phyloP scores from a whole-genome alignment of 1,140 invertebrate genomes.

The Agrilus planipennis region DNA sequence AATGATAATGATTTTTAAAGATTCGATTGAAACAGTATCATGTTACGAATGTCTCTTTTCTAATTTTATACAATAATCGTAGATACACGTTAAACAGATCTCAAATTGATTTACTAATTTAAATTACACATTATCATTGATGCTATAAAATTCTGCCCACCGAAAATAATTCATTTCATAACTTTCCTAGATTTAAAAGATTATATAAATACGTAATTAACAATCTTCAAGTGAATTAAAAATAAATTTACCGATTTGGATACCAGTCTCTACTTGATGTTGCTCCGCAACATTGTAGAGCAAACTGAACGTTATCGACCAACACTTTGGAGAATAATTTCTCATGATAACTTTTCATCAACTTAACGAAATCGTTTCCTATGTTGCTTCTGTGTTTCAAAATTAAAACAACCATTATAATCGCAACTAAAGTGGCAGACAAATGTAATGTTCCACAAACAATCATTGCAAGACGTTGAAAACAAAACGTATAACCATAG shows the following conservation, averaged over 20 bases:
- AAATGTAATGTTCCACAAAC: conserved; percentile 11
- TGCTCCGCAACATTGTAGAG: conserved; percentile 19
- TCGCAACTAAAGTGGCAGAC: conserved; percentile 2
- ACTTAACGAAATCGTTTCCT: conserved; percentile 10
- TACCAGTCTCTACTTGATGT: conserved; percentile 16
- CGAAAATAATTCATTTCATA: too few species aligned
- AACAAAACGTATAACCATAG: conserved; percentile 15
- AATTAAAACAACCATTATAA: conserved; percentile 6
- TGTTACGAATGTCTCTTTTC: too few species aligned
- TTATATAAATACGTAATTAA: too few species aligned
- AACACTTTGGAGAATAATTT: conserved; percentile 12
- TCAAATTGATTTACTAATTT: too few species aligned
- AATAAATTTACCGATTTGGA: neutral
- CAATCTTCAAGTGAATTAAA: too few species aligned
- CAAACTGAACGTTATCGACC: conserved; percentile 18
- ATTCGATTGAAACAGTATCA: too few species aligned
- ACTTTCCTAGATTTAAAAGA: too few species aligned
- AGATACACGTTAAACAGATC: too few species aligned
- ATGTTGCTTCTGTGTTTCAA: neutral
- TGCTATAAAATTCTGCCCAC: too few species aligned
- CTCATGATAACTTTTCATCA: conserved; percentile 14
- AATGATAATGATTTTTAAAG: too few species aligned
- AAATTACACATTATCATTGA: too few species aligned
- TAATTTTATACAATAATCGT: too few species aligned
- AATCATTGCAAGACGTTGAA: conserved; percentile 12